These are phyloP conservation scores for Periparus ater DNA, from an alignment of 2,797 vertebrate genomes.

Conservation along the genomic window DNA sequence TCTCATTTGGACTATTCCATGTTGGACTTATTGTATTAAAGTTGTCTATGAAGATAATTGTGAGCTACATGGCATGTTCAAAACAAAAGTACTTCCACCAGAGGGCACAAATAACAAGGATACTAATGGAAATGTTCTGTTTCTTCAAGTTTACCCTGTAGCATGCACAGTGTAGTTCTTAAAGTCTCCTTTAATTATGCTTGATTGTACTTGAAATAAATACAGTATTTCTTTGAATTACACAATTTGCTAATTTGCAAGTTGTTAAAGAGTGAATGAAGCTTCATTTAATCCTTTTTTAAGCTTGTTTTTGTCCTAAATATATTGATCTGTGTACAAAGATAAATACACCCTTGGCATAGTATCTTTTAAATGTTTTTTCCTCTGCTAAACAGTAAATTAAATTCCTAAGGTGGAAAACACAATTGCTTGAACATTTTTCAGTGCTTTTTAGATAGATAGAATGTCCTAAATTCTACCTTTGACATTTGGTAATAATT, in stretches of 20 bases:
- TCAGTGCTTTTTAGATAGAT: not conserved
- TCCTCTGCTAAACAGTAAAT: not conserved
- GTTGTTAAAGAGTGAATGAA: not conserved
- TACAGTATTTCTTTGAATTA: not conserved
- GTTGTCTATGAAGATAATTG: not conserved
- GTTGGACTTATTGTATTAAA: not conserved
- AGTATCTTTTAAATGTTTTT: not conserved
- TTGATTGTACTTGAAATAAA: not conserved
- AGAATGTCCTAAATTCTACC: not conserved
- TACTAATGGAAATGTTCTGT: not conserved
- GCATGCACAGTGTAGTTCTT: not conserved
- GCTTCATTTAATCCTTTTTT: not conserved
- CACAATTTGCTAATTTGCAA: not conserved
- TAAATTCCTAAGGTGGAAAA: not conserved
- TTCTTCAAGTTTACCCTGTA: not conserved
- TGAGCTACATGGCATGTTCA: not conserved
- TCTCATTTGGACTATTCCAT: not conserved
- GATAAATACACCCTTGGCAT: not conserved
- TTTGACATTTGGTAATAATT: not conserved
- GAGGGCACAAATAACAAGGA: conserved; percentile 60
- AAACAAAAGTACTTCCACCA: conserved; percentile 59
- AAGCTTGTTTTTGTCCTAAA: not conserved
- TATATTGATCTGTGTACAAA: not conserved
- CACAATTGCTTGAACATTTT: not conserved
- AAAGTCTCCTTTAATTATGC: not conserved